Evolutionary conservation across 1,140 invertebrate genomes (phyloP).

Genomic region (Nomia melanderi): DNA sequence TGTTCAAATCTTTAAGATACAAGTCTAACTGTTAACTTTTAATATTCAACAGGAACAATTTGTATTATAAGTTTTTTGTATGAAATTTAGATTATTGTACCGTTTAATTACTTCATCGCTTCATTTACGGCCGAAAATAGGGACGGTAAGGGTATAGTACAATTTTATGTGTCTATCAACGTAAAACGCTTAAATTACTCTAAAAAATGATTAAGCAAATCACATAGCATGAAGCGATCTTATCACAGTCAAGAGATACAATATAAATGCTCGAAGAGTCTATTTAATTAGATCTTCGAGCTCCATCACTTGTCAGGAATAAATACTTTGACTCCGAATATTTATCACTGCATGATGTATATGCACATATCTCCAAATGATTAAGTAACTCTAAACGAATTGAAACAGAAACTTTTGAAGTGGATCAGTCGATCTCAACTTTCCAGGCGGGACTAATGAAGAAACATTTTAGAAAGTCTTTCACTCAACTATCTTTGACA

Average conservation of each 20-base stretch:
- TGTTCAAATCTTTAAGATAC: conserved; percentile 51
- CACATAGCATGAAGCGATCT: conserved; percentile 32
- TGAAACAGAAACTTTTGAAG: background rate
- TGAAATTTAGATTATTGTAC: conserved; percentile 4
- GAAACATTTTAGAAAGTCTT: background rate
- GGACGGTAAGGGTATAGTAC: background rate
- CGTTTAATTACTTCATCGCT: conserved; percentile 19
- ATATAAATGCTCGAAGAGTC: background rate
- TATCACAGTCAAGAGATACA: conserved; percentile 25
- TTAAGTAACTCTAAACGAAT: conserved; percentile 12
- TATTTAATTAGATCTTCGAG: conserved; percentile 6
- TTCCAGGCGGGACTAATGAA: too few species aligned
- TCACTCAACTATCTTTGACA: background rate
- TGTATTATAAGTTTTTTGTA: conserved; percentile 16
- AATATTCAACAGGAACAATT: background rate
- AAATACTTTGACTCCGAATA: too few species aligned
- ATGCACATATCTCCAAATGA: conserved; percentile 30
- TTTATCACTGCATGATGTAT: conserved; percentile 22
- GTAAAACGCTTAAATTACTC: background rate
- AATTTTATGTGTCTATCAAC: background rate
- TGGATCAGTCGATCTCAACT: too few species aligned
- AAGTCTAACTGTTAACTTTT: conserved; percentile 28
- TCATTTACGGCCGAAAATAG: background rate
- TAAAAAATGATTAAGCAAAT: conserved; percentile 17
- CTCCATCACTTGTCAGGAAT: conserved; percentile 22